These are phyloP conservation scores for Leptinotarsa peninsularis DNA, from an alignment of 2,888 invertebrate species.

Conservation along the genomic window DNA sequence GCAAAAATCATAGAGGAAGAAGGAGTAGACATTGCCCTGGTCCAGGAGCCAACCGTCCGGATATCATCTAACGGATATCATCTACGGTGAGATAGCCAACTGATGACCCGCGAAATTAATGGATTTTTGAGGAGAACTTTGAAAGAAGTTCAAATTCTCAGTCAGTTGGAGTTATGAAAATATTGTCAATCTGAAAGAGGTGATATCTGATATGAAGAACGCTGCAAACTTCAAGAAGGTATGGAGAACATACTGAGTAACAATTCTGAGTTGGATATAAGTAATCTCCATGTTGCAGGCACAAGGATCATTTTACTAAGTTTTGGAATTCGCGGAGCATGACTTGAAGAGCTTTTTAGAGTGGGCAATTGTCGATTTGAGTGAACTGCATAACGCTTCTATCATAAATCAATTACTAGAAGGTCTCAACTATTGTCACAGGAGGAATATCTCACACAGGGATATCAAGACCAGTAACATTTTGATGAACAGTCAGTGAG, in stretches of 20 bases:
- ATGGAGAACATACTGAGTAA: constrained; percentile 40
- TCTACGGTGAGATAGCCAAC: too few species aligned
- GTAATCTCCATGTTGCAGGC: constrained; percentile 67
- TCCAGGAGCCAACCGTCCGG: too few species aligned
- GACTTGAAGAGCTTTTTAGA: constrained; percentile 98
- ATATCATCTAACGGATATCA: too few species aligned
- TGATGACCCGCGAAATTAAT: too few species aligned
- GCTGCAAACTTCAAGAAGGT: constrained; percentile 94
- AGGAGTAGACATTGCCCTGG: too few species aligned
- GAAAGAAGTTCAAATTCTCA: constrained; percentile 90
- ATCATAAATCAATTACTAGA: constrained; percentile 97
- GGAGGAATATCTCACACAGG: constrained; percentile 96
- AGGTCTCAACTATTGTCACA: constrained; percentile 97
- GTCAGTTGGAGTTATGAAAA: constrained; percentile 96
- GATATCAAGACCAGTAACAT: constrained; percentile 99
- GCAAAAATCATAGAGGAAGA: too few species aligned
- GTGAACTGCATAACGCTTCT: constrained; percentile 94
- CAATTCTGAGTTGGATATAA: constrained; percentile 23
- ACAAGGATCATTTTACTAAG: constrained; percentile 97
- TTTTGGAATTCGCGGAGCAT: constrained; percentile 99
- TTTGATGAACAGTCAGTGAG: constrained; percentile 96
- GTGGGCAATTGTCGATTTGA: constrained; percentile 96
- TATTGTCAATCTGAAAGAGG: constrained; percentile 96
- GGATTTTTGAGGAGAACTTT: too few species aligned
- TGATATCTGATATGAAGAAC: constrained; percentile 82